Evolutionary conservation across 2,113 vertebrate genomes (phyloP).

Genomic region (Takifugu bimaculatus): DNA sequence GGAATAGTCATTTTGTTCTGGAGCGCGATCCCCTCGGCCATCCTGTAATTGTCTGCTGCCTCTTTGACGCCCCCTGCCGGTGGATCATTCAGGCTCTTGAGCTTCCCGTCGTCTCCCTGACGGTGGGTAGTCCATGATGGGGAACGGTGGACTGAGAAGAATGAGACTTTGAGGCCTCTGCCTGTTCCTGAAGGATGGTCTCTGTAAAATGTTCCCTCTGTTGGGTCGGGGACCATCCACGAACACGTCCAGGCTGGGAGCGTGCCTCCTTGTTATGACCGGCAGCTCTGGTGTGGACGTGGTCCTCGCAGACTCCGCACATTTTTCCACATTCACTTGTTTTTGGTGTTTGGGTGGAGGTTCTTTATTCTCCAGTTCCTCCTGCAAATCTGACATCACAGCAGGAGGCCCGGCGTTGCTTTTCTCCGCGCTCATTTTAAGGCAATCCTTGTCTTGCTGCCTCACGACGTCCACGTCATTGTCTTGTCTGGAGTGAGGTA

Average conservation of each 20-base stretch:
- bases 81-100: slow-evolving; percentile 80
- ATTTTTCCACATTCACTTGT: slow-evolving; percentile 57
- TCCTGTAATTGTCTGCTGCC: slow-evolving; percentile 74
- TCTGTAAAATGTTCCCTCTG: slow-evolving; percentile 79
- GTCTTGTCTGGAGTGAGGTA: slow-evolving; percentile 82
- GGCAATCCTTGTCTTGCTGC: slow-evolving; percentile 51
- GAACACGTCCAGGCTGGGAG: slow-evolving; percentile 81
- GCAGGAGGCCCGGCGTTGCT: slow-evolving; percentile 51
- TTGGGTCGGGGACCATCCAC: slow-evolving; percentile 85
- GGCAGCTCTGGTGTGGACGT: slow-evolving; percentile 67
- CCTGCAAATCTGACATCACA: slow-evolving; percentile 74
- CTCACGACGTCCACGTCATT: slow-evolving; percentile 65
- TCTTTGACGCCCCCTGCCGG: slow-evolving; percentile 77
- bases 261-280: slow-evolving; percentile 80
- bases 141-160: slow-evolving; percentile 93
- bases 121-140: slow-evolving; percentile 90
- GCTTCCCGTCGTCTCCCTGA: slow-evolving; percentile 82
- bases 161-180: slow-evolving; percentile 97
- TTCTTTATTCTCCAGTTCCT: slow-evolving; percentile 78
- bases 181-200: slow-evolving; percentile 87
- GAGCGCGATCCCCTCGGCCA: slow-evolving; percentile 80
- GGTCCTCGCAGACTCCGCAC: slow-evolving; percentile 60
- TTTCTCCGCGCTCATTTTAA: slow-evolving; percentile 55
- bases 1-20: slow-evolving; percentile 97
- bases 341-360: slow-evolving; percentile 57